These are phyloP conservation scores for Drosophila pegasa DNA, from an alignment of 2,888 invertebrate genomes.

Conservation along the genomic window DNA sequence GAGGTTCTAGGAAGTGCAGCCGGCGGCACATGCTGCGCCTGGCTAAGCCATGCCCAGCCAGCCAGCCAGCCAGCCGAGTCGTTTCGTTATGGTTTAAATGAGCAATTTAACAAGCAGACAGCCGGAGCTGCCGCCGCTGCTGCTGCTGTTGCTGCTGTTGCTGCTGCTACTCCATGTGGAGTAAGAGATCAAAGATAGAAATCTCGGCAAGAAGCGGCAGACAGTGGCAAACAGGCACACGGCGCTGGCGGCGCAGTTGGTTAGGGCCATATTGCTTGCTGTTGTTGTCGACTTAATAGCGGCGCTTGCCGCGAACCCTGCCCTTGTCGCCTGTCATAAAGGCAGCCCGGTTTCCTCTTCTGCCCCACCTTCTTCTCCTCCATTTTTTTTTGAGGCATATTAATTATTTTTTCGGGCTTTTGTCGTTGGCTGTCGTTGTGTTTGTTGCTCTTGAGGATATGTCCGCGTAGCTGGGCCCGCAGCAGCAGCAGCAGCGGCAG, in stretches of 20 bases:
- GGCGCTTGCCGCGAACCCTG: conserved; percentile 74
- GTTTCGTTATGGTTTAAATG: conserved; percentile 79
- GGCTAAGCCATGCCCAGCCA: conserved; percentile 43
- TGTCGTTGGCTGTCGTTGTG: conserved; percentile 59
- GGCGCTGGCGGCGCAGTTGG: conserved; percentile 55
- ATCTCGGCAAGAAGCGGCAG: conserved; percentile 81
- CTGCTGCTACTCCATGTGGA: conserved; percentile 75
- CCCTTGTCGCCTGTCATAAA: conserved; percentile 82
- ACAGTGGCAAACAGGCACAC: conserved; percentile 74
- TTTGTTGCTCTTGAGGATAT: conserved; percentile 71
- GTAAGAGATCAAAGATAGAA: conserved; percentile 83
- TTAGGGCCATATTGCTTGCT: conserved; percentile 80
- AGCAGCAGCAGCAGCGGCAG: conserved; percentile 66
- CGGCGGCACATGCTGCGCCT: conserved; percentile 69
- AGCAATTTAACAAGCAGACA: conserved; percentile 62
- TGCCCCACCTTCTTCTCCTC: conserved; percentile 30
- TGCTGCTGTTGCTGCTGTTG: conserved; percentile 16
- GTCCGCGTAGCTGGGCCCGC: conserved; percentile 49
- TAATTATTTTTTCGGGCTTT: conserved; percentile 79
- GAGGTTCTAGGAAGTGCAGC: conserved; percentile 69
- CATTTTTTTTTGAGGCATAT: conserved; percentile 77
- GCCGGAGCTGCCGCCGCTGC: conserved; percentile 23
- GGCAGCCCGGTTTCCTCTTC: conserved; percentile 60
- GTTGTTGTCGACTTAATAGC: conserved; percentile 82
- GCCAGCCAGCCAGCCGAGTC: conserved; percentile 46